A percentile compares a stretch with the other conserved stretches of the same genome.
phyloP scores from a whole-genome alignment of 2,888 invertebrate genomes.

The Thereva unica region DNA sequence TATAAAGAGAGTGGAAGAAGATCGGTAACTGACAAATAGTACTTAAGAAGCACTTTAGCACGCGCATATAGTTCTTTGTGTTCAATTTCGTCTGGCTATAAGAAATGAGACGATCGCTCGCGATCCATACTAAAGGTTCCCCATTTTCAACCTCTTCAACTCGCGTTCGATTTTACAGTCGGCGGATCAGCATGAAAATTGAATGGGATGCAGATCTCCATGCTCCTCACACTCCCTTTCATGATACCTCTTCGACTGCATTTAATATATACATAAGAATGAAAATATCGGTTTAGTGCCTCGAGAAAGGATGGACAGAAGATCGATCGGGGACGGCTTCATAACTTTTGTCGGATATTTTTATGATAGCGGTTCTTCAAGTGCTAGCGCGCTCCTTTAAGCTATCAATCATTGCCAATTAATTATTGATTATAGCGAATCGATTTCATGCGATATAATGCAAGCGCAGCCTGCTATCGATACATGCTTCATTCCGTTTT shows the following conservation, averaged over 20 bases:
- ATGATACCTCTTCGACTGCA: too few relatives aligned
- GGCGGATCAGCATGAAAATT: constrained; percentile 8
- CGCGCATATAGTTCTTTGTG: constrained; percentile 38
- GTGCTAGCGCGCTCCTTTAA: constrained; percentile 23
- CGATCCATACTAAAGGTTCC: constrained; percentile 25
- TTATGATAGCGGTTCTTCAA: constrained; percentile 24
- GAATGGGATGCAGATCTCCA: constrained; percentile 13
- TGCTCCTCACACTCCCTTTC: too few relatives aligned
- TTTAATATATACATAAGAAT: not conserved
- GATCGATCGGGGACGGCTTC: constrained; percentile 8
- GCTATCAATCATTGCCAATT: constrained; percentile 37
- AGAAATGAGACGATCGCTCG: constrained; percentile 1
- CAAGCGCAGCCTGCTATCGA: not conserved
- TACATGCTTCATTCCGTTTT: not conserved
- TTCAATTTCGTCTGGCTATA: constrained; percentile 13
- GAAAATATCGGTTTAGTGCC: constrained; percentile 16
- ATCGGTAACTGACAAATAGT: constrained; percentile 23
- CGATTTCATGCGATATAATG: constrained; percentile 18
- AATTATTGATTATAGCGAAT: constrained; percentile 36
- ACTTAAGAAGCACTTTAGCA: constrained; percentile 36
- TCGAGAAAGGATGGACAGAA: not conserved
- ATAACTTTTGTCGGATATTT: constrained; percentile 10
- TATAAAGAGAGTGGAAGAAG: constrained; percentile 17
- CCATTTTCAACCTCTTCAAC: constrained; percentile 20
- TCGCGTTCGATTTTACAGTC: constrained; percentile 4